Evolutionary conservation across 1,140 invertebrate genomes (phyloP), one percentile per base, ranked within the genome.

Genomic region (Trichomalopsis sarcophagae): DNA sequence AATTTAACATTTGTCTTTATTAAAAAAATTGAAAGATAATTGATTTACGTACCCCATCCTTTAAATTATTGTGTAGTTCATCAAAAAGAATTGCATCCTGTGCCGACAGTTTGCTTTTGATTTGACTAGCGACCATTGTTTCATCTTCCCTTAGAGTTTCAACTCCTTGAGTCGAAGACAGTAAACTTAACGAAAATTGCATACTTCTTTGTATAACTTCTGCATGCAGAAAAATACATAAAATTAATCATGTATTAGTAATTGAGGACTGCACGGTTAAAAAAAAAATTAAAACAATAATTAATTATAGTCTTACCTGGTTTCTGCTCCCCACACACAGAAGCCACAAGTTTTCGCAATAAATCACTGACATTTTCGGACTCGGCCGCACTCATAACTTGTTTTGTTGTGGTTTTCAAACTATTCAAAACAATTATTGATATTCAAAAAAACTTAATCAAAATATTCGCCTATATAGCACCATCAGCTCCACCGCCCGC

Each of bases 291-390:
- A 73, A 73, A 40, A 50, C 47, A 36, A 77, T 85, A 69, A 76
- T 87, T 87, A 87, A 90, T 36, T 36, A 27, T 27, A 36, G 33
- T 86, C 87, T 90, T 87, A 93, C 92, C 92, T 92, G 90, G 90
- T 50, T 92, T 92, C 85, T 93, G 91, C 81, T 93, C 92, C 14
- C 92, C 92, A 69, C 91, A 92, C 69, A 93, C 73, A 5, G 92
- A 93, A 81, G 90, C 82, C 73, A 93, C 89, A 87, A 93, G 89
- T 88, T 93, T 92, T 77, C 93, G 92, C 44, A 93, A 88, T 4
- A 93, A 84, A 88, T 93, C 92, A 76, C 91, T 91, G 6, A 93
- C 87, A 50, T 89, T 91, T 84, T 93, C 92, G 30, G 89, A 87
- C 80, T 93, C 92, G 5, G 84, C 74, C 21, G 86, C 83, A 87